These are phyloP conservation scores for Pemphigus obesinymphae DNA, from an alignment of 1,140 invertebrate species.

Conservation along the genomic window DNA sequence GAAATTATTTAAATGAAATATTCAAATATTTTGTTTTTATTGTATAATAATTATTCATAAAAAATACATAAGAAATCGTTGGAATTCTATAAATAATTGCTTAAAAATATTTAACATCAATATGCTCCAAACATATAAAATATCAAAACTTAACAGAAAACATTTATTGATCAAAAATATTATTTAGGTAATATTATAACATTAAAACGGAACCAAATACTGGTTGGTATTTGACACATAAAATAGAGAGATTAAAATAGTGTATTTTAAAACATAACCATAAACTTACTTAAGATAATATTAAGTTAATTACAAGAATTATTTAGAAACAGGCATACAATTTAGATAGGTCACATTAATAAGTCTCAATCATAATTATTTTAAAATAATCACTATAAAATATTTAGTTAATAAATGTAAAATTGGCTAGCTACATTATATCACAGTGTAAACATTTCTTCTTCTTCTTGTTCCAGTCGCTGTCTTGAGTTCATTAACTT, in stretches of 20 bases:
- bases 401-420: not conserved
- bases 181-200: not conserved
- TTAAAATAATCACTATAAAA: not conserved
- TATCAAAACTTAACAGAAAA: not conserved
- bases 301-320: not conserved
- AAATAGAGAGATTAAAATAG: not conserved
- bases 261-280: slow-evolving; percentile 4
- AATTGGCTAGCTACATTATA: slow-evolving; percentile 8
- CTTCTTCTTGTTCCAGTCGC: slow-evolving; percentile 74
- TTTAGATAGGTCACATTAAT: not conserved
- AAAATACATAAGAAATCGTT: not conserved
- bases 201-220: not conserved
- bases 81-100: not conserved
- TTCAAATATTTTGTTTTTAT: not conserved
- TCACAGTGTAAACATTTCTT: slow-evolving; percentile 65
- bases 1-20: not conserved
- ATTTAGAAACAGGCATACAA: not conserved
- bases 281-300: not conserved
- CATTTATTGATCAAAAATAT: slow-evolving; percentile 8
- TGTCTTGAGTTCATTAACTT: slow-evolving; percentile 71
- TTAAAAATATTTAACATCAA: not conserved
- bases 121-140: not conserved
- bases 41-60: not conserved
- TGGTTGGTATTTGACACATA: not conserved
- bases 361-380: not conserved